A percentile compares a stretch with the other conserved stretches of the same genome.
Evolutionary conservation across 2,797 vertebrate genomes (phyloP).

Genomic region (Sebastes matsubarae): DNA sequence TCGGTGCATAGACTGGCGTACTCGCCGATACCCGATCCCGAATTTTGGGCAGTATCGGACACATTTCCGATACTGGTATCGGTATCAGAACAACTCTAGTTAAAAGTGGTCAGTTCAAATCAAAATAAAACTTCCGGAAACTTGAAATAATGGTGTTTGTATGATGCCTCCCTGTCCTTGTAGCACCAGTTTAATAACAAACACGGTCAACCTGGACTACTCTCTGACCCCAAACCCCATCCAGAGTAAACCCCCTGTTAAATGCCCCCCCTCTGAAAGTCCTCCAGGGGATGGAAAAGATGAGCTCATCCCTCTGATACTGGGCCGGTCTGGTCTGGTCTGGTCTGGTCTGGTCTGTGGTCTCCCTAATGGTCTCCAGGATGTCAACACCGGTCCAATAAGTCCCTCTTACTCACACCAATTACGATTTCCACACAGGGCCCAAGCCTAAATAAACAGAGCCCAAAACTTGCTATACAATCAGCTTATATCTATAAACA

Average conservation of each 20-base stretch:
- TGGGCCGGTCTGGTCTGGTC: conserved; percentile 30
- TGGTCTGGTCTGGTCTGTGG: conserved; percentile 46
- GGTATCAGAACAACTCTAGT: neutral
- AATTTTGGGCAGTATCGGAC: too few relatives aligned
- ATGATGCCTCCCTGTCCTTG: neutral
- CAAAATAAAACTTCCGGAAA: neutral
- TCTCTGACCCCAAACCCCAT: conserved; percentile 31
- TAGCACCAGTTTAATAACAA: conserved; percentile 12
- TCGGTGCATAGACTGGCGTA: too few relatives aligned
- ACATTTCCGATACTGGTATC: too few relatives aligned
- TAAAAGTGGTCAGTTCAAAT: neutral
- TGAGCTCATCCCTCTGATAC: conserved; percentile 66
- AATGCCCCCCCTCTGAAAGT: conserved; percentile 16
- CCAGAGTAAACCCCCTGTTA: conserved; percentile 12
- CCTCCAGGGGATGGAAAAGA: conserved; percentile 55
- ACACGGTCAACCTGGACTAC: neutral
- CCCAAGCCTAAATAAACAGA: conserved; percentile 74
- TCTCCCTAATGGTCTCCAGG: conserved; percentile 66
- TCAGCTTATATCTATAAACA: conserved; percentile 76
- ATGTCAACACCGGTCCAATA: conserved; percentile 65
- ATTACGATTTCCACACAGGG: conserved; percentile 68
- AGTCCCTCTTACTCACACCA: conserved; percentile 70
- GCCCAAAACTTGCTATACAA: conserved; percentile 65
- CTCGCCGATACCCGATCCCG: too few relatives aligned
- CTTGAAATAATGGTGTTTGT: neutral